Conservation (phyloP, 2,888 invertebrate species). For the Phrixothrix hirtus region DNA sequence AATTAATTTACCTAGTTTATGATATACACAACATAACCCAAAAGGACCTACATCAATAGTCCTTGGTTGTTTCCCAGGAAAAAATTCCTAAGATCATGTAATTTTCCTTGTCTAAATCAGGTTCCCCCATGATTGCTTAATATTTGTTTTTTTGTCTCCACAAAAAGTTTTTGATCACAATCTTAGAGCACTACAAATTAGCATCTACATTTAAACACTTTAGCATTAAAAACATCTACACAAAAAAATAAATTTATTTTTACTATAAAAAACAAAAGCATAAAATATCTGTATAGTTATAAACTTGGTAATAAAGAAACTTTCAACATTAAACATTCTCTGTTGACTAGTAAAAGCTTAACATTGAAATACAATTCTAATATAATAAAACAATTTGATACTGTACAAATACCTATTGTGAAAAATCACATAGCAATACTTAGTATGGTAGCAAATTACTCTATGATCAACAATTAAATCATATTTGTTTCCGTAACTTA, state of each 20-base stretch:
- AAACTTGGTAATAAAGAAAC: slow-evolving; percentile 51
- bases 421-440: slow-evolving; percentile 52
- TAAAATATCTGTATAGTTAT: slow-evolving; percentile 44
- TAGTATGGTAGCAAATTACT: slow-evolving; percentile 30
- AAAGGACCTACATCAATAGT: too few relatives aligned
- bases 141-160: too few relatives aligned
- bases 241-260: slow-evolving; percentile 55
- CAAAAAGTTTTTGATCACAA: too few relatives aligned
- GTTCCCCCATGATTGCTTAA: too few relatives aligned
- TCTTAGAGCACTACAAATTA: neutral
- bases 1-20: too few relatives aligned
- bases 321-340: slow-evolving; percentile 52
- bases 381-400: slow-evolving; percentile 50
- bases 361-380: slow-evolving; percentile 47
- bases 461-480: slow-evolving; percentile 26
- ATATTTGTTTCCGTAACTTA: slow-evolving; percentile 19
- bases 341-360: slow-evolving; percentile 53
- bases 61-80: too few relatives aligned
- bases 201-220: neutral
- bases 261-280: slow-evolving; percentile 53
- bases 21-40: too few relatives aligned
- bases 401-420: slow-evolving; percentile 49
- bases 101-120: too few relatives aligned
- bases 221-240: slow-evolving; percentile 28
- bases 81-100: too few relatives aligned